Evolutionary conservation across 2,888 invertebrate genomes (phyloP), one percentile per base, ranked within the genome.

Genomic region (Drosophila quinaria): DNA sequence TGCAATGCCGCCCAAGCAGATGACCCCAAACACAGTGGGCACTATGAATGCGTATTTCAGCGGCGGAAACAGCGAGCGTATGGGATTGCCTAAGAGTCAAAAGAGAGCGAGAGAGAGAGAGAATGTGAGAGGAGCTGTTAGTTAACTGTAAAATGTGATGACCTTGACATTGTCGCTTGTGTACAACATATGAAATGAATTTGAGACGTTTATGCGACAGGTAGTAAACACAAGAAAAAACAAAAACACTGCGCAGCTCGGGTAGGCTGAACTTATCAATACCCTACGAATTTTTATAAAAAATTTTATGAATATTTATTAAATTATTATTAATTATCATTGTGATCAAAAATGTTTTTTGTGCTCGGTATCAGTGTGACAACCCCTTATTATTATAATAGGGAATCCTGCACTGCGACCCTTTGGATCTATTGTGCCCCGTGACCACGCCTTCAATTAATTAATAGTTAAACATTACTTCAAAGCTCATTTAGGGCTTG

Each of bases 1-100:
- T 91, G 95, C 94, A 58, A 96, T 94, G 35, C 95, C 95, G 54
- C 96, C 96, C 68, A 96, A 92, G 87, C 96, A 95, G 60, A 94
- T 91, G 1, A 95, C 92, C 0, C 96, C 95, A 91, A 94, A 94
- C 37, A 93, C 86, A 4, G 95, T 95, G 73, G 95, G 95, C 61
- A 94, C 90, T 9, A 95, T 91, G 13, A 96, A 93, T 35, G 94
- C 95, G 93, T 94, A 94, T 90, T 93, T 92, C 75, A 94, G 93
- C 70, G 94, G 92, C 5, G 94, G 94, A 78, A 95, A 94, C 64
- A 94, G 88, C 25, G 91, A 87, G 87, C 93, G 93, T 63, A 95
- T 91, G 65, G 91, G 89, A 70, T 94, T 94, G 81, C 94, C 95
- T 94, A 92, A 52, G 44, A 55, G 42, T 5, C n/a, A 44, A 37